Evolutionary conservation across 2,888 invertebrate species (phyloP).

Genomic region (Protonemura montana): DNA sequence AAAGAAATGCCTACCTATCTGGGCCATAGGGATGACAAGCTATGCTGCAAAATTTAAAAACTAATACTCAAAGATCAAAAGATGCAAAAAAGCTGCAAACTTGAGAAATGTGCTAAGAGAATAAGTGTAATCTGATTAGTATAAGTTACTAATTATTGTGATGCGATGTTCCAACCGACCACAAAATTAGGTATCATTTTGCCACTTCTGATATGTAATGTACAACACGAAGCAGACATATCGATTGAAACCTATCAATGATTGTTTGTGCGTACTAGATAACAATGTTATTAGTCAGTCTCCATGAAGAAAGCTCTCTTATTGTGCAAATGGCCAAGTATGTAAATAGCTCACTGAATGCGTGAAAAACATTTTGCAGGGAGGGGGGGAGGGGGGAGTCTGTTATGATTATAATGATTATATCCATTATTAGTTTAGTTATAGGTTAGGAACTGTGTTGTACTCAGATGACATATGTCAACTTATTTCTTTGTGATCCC

Average conservation of each 20-base stretch:
- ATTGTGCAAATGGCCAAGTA: constrained; percentile 46
- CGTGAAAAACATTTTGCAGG: constrained; percentile 43
- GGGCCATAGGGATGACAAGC: not conserved
- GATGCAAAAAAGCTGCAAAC: not conserved
- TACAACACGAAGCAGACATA: constrained; percentile 48
- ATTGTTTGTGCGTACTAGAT: constrained; percentile 47
- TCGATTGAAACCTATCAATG: constrained; percentile 48
- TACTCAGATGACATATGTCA: constrained; percentile 29
- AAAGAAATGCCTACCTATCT: not conserved
- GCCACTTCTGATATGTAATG: constrained; percentile 16
- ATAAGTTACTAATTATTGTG: not conserved
- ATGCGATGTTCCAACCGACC: not conserved
- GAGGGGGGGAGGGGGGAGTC: constrained; percentile 9
- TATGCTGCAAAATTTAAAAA: not conserved
- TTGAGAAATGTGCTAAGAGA: not conserved
- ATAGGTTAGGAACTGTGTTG: constrained; percentile 28
- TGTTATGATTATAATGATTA: not conserved
- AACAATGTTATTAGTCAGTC: constrained; percentile 46
- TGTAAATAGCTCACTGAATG: constrained; percentile 9
- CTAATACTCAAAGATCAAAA: not conserved
- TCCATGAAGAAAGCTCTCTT: constrained; percentile 49
- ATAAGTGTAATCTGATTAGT: not conserved
- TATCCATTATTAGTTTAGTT: constrained; percentile 43
- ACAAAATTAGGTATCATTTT: not conserved
- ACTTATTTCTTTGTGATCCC: constrained; percentile 37